Evolutionary conservation across 2,797 vertebrate species (phyloP).

Genomic region (Hippoglossus hippoglossus): DNA sequence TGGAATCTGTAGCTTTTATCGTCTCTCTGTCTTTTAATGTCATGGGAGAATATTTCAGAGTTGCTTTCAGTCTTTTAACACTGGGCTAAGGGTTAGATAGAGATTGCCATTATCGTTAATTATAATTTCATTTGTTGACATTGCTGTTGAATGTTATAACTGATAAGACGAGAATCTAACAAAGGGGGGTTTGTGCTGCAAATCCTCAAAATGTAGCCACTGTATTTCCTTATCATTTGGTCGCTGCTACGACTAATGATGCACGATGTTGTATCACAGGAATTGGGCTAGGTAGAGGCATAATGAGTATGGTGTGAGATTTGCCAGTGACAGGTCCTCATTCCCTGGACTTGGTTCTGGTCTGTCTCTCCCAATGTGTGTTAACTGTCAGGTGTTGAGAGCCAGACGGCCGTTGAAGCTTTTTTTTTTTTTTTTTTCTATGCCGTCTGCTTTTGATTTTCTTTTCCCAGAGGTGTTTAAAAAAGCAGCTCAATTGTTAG

Average conservation of each 20-base stretch:
- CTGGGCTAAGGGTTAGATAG: conserved; percentile 5
- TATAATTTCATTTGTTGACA: conserved; percentile 32
- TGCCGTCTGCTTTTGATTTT: conserved; percentile 89
- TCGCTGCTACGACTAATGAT: conserved; percentile 50
- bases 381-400: conserved; percentile 79
- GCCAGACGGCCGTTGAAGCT: conserved; percentile 64
- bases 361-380: conserved; percentile 67
- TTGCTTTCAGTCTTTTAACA: conserved; percentile 30
- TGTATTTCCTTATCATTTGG: conserved; percentile 38
- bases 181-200: conserved; percentile 19
- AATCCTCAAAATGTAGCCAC: conserved; percentile 44
- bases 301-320: conserved; percentile 71
- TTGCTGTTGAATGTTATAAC: conserved; percentile 21
- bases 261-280: conserved; percentile 42
- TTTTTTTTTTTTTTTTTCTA: conserved; percentile 50
- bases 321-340: conserved; percentile 69
- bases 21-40: conserved; percentile 49
- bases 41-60: conserved; percentile 20
- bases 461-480: conserved; percentile 87
- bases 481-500: conserved; percentile 88
- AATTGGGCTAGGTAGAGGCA: conserved; percentile 44
- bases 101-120: conserved; percentile 27
- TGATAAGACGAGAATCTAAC: conserved; percentile 29
- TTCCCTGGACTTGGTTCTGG: conserved; percentile 71
- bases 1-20: conserved; percentile 51